A percentile compares a stretch with the other conserved stretches of the same genome.
phyloP scores from a whole-genome alignment of 2,888 invertebrate genomes.

The Morinoia aosen region DNA sequence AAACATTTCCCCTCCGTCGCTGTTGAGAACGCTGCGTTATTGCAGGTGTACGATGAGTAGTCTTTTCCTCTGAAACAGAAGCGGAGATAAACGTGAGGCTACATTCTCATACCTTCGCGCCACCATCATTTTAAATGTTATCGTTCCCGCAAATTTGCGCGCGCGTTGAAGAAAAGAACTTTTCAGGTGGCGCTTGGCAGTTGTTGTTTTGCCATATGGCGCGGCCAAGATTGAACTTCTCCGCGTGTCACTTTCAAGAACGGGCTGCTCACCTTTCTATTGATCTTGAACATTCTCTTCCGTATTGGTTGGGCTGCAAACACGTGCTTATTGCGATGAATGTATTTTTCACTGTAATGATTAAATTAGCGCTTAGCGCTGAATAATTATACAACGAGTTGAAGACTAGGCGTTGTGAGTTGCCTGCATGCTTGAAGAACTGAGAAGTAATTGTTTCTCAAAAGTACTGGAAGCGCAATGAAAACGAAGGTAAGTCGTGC shows the following conservation, averaged over 20 bases:
- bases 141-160: neutral
- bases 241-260: slow-evolving; percentile 16
- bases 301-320: neutral
- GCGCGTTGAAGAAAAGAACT: neutral
- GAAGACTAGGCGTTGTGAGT: neutral
- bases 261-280: neutral
- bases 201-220: neutral
- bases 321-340: neutral
- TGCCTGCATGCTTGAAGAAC: neutral
- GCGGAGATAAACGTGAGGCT: neutral
- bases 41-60: neutral
- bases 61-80: neutral
- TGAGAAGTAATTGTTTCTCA: neutral
- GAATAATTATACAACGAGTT: neutral
- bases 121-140: neutral
- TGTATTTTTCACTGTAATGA: neutral
- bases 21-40: neutral
- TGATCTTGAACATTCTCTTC: slow-evolving; percentile 19
- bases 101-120: neutral
- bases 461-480: neutral
- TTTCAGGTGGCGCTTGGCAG: neutral
- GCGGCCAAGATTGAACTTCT: neutral
- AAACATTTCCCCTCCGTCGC: no score
- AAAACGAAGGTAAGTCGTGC: neutral
- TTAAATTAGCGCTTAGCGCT: neutral